These are phyloP conservation scores for Fragum whitleyi DNA, from an alignment of 2,888 invertebrate genomes.

Conservation along the genomic window DNA sequence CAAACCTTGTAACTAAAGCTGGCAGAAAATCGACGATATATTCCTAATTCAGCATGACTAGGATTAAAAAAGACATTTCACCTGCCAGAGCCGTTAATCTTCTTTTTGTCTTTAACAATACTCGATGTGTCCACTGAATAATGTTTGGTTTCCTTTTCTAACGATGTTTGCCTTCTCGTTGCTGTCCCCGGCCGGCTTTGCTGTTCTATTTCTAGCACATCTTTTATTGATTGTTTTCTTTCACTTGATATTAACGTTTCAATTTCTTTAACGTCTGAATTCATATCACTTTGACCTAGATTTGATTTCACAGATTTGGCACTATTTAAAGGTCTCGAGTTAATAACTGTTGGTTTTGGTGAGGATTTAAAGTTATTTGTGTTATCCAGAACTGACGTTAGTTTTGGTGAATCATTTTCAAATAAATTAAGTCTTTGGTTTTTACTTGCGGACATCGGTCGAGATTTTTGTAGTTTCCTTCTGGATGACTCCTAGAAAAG, in stretches of 20 bases:
- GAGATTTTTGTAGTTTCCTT: constrained; percentile 68
- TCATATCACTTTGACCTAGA: constrained; percentile 22
- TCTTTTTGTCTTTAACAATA: constrained; percentile 54
- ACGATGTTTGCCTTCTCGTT: constrained; percentile 56
- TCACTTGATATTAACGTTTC: constrained; percentile 60
- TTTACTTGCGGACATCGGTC: constrained; percentile 64
- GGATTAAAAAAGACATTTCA: too few relatives aligned
- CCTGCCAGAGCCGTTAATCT: constrained; percentile 31
- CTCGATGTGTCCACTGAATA: constrained; percentile 75
- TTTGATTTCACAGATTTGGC: constrained; percentile 17
- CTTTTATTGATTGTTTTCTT: constrained; percentile 65
- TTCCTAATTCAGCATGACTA: too few relatives aligned
- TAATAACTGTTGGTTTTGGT: constrained; percentile 45
- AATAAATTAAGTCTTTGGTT: constrained; percentile 65
- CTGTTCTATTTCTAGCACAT: constrained; percentile 66
- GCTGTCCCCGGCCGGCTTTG: constrained; percentile 45
- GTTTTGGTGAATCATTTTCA: constrained; percentile 59
- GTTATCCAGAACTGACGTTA: constrained; percentile 47
- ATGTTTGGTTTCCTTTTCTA: constrained; percentile 62
- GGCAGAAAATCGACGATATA: too few relatives aligned
- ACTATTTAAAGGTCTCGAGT: constrained; percentile 47
- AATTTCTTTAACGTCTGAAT: constrained; percentile 55
- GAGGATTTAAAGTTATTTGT: constrained; percentile 32
- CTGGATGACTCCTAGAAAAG: constrained; percentile 61
- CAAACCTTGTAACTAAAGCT: too few relatives aligned